A percentile compares a stretch with the other conserved stretches of the same genome.
Evolutionary conservation across 2,888 invertebrate species (phyloP).

Genomic region (Cephus runcator): DNA sequence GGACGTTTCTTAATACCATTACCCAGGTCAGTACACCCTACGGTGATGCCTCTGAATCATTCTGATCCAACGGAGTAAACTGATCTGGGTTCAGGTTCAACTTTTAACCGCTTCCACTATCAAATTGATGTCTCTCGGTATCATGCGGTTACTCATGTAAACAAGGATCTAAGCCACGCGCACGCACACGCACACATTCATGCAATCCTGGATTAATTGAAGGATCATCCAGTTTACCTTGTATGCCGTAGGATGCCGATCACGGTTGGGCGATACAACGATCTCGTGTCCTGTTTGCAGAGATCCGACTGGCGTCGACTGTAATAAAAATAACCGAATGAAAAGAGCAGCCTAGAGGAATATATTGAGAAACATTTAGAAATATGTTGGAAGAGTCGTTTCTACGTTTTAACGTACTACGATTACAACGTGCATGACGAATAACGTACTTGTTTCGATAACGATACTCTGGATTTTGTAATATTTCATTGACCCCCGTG

Average conservation of each 20-base stretch:
- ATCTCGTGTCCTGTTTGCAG: conserved; percentile 92
- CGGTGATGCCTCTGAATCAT: background rate
- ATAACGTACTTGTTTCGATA: background rate
- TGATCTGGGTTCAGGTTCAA: background rate
- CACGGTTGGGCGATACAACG: conserved; percentile 89
- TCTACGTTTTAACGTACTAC: background rate
- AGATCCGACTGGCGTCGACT: conserved; percentile 94
- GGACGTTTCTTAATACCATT: background rate
- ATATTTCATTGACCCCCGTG: background rate
- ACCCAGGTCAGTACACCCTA: background rate
- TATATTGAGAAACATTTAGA: background rate
- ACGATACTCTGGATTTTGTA: background rate
- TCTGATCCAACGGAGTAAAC: background rate
- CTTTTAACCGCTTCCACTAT: background rate
- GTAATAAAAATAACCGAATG: conserved; percentile 61
- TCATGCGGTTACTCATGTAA: conserved; percentile 56
- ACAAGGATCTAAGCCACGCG: conserved; percentile 23
- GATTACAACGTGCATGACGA: background rate
- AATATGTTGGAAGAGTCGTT: background rate
- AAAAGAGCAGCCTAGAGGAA: background rate
- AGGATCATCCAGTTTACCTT: conserved; percentile 70
- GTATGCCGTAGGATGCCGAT: conserved; percentile 82
- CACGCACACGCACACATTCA: conserved; percentile 41
- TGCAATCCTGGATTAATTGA: conserved; percentile 32
- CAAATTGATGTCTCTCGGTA: background rate